A percentile compares a stretch with the other conserved stretches of the same genome.
These are phyloP conservation scores for Brachionus paranguensis DNA, from an alignment of 1,140 invertebrate genomes.

Conservation along the genomic window DNA sequence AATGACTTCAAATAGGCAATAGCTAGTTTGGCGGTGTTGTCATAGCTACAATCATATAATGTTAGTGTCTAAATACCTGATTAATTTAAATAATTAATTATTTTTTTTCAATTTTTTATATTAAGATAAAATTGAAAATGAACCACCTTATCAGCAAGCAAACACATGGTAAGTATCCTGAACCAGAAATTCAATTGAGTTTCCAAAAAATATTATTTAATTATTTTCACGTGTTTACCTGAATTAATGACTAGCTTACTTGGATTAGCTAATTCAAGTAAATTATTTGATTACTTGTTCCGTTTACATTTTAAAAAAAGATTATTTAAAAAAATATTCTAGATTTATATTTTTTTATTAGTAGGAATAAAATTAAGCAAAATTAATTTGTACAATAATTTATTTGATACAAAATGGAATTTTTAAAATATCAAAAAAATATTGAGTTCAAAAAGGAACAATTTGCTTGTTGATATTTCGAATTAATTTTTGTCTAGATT, in stretches of 20 bases:
- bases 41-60: slow-evolving; percentile 19
- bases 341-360: too few species aligned
- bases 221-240: not conserved
- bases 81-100: not conserved
- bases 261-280: not conserved
- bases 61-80: not conserved
- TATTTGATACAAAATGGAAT: too few species aligned
- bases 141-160: not conserved
- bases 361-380: too few species aligned
- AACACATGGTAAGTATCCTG: not conserved
- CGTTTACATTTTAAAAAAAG: too few species aligned
- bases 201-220: not conserved
- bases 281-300: not conserved
- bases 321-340: too few species aligned
- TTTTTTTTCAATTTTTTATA: not conserved
- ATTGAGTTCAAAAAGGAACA: too few species aligned
- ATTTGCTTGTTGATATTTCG: not conserved
- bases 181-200: not conserved
- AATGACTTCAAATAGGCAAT: not conserved
- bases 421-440: too few species aligned
- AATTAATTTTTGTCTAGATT: not conserved
- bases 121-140: not conserved
- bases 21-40: not conserved
- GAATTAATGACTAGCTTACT: not conserved
- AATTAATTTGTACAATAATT: too few species aligned